A percentile compares a stretch with the other conserved stretches of the same genome.
Evolutionary conservation across 2,113 vertebrate species (phyloP).

Genomic region (Acinonyx jubatus): DNA sequence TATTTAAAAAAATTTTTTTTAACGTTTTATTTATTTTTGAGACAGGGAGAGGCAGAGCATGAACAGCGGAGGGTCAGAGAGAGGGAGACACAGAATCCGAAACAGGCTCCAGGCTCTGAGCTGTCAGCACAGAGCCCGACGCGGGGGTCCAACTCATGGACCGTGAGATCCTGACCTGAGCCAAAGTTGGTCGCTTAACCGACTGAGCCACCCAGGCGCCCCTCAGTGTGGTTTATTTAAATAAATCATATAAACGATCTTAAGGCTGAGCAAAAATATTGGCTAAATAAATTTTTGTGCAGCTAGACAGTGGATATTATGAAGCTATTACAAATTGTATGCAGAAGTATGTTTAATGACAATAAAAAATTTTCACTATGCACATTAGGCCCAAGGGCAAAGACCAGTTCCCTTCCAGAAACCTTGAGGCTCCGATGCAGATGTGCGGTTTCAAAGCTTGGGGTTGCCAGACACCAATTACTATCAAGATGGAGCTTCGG

Average conservation of each 20-base stretch:
- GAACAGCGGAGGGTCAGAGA: too few species aligned
- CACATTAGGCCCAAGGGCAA: neutral
- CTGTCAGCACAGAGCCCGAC: too few species aligned
- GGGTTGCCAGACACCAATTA: neutral
- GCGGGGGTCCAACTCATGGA: too few species aligned
- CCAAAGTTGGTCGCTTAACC: too few species aligned
- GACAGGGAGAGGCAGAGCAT: too few species aligned
- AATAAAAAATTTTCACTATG: neutral
- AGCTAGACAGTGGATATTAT: neutral
- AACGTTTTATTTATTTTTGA: too few species aligned
- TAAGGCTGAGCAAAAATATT: constrained; percentile 27
- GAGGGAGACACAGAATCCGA: too few species aligned
- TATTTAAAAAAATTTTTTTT: too few species aligned
- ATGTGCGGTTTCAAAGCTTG: neutral
- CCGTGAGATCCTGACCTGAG: too few species aligned
- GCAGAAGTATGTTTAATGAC: neutral
- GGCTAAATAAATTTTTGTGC: neutral
- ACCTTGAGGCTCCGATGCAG: neutral
- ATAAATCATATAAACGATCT: neutral
- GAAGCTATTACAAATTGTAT: neutral
- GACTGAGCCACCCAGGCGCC: too few species aligned
- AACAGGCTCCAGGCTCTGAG: too few species aligned
- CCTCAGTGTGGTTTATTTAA: neutral
- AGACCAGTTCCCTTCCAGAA: neutral
- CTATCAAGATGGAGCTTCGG: neutral